Evolutionary conservation across 92 coral and sea anemone species (phyloP).

Genomic region (Palythoa heliodiscus): DNA sequence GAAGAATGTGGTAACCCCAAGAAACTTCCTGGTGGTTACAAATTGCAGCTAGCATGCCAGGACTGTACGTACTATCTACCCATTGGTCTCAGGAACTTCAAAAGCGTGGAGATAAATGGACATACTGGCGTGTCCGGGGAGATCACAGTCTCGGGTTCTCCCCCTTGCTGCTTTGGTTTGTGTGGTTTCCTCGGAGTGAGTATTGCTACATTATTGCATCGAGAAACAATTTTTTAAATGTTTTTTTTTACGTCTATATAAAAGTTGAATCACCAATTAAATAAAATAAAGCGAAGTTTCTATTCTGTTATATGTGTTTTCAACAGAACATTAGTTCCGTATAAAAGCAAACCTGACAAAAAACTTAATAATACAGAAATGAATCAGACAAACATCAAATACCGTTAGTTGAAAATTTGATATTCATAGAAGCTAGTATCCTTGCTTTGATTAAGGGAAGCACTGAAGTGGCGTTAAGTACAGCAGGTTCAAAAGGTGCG

Average conservation of each 20-base stretch:
- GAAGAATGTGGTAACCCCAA: slow-evolving; percentile 69
- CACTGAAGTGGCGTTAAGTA: too few relatives aligned
- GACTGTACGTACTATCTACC: slow-evolving; percentile 83
- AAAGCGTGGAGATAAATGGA: slow-evolving; percentile 81
- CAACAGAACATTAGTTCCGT: too few relatives aligned
- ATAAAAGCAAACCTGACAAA: too few relatives aligned
- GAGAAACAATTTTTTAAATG: neutral
- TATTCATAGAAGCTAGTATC: too few relatives aligned
- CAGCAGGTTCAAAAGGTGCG: too few relatives aligned
- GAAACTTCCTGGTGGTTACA: slow-evolving; percentile 84
- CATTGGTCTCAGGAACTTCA: slow-evolving; percentile 72
- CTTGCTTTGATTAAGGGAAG: too few relatives aligned
- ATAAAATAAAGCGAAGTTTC: too few relatives aligned
- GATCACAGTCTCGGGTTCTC: slow-evolving; percentile 23
- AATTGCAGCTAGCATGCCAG: slow-evolving; percentile 50
- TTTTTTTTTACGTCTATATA: too few relatives aligned
- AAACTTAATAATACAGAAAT: too few relatives aligned
- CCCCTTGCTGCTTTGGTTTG: neutral
- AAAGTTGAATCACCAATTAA: neutral
- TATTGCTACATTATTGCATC: neutral
- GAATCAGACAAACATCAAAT: too few relatives aligned
- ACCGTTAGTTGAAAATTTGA: too few relatives aligned
- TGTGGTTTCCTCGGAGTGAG: slow-evolving; percentile 73
- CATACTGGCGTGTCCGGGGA: slow-evolving; percentile 74
- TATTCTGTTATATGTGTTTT: too few relatives aligned